Conservation (phyloP, 2,113 vertebrate species). For the Aphelocoma coerulescens region DNA sequence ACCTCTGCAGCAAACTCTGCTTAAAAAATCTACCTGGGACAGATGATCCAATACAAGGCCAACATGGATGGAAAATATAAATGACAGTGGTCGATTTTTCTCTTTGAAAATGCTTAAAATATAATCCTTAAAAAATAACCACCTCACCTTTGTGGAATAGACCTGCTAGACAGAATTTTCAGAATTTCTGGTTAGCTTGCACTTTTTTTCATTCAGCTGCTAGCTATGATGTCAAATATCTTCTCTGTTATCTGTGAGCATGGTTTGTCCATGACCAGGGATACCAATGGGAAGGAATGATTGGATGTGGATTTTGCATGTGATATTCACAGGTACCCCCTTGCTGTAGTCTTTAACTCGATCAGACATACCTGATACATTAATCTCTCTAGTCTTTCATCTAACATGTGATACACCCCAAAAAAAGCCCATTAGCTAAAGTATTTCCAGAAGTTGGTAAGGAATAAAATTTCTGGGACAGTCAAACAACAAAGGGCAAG, state of each 20-base stretch:
- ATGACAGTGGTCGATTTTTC: not conserved
- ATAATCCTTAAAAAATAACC: not conserved
- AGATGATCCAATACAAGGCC: not conserved
- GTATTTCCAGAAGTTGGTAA: not conserved
- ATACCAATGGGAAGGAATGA: not conserved
- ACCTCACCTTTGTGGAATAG: not conserved
- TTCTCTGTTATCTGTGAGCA: not conserved
- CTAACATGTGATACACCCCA: not conserved
- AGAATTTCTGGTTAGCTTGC: not conserved
- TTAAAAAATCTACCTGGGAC: not conserved
- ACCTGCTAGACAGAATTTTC: not conserved
- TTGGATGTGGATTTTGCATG: not conserved
- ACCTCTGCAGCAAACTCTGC: not conserved
- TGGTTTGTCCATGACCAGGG: not conserved
- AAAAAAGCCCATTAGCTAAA: not conserved
- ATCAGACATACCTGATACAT: not conserved
- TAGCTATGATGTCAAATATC: not conserved
- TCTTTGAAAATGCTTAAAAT: not conserved
- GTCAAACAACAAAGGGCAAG: not conserved
- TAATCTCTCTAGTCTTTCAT: not conserved
- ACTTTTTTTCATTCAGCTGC: not conserved
- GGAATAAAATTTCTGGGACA: not conserved
- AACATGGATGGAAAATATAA: not conserved
- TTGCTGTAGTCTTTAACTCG: not conserved
- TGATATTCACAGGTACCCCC: not conserved